Evolutionary conservation across 2,797 vertebrate genomes (phyloP), one percentile per base, ranked within the genome.

Genomic region (Callimico goeldii): DNA sequence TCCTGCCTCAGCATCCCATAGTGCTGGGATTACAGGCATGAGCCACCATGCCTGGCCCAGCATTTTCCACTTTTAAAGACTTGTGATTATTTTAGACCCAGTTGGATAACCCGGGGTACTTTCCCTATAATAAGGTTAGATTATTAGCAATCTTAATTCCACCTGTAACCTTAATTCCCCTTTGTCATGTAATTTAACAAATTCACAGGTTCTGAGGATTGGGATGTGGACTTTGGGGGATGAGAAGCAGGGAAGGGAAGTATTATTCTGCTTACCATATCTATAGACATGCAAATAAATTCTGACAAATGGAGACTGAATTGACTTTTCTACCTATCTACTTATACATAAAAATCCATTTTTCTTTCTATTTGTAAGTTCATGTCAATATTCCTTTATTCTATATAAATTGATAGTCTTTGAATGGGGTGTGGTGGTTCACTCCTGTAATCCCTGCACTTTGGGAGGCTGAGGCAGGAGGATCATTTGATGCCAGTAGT

Each of bases 311-410:
- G 24, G 41, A 55, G 24, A 39, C 22, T 55, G 6, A 82, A 70
- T 61, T 57, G 77, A 67, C 33, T 61, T 91, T 58, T 85, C 72
- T 81, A 81, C 24, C 57, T 77, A 11, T 43, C 20, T 39, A n/a
- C 24, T 83, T 24, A 30, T 48, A 46, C 41, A 67, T 90, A 64
- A 84, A 94, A 91, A 84, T 88, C 39, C 33, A 84, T 24, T 67
- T 73, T 80, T 48, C n/a, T 22, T 91, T 84, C 57, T 24, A n/a
- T 80, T 77, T 75, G 22, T 88, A 95, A 94, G 46, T 36, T 94
- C 39, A 70, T 75, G 92, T 87, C 58, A 89, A 11, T 26, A 80
- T 92, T 75, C 48, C 7, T 93, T 76, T 39, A 73, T 19, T 82
- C 28, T 14, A 57, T 36, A 43, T 64, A 39, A 41, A 73, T 50